These are phyloP conservation scores for Himalopsyche japonica DNA, from an alignment of 2,888 invertebrate genomes.

Conservation along the genomic window DNA sequence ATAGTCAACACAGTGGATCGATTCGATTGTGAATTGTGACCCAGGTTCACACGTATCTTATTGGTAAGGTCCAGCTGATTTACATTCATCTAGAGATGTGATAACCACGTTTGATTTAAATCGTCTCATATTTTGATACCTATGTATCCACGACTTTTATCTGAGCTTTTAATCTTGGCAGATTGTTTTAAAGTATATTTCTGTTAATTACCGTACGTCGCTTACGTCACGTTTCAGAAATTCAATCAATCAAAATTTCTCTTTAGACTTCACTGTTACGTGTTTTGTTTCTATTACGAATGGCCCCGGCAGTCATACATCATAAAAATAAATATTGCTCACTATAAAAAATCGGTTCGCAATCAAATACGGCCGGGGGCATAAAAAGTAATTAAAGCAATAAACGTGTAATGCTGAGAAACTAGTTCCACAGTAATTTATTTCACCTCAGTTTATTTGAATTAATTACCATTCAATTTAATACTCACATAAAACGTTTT, in stretches of 20 bases:
- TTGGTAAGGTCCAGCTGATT: too few species aligned
- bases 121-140: too few species aligned
- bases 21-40: too few species aligned
- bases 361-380: constrained; percentile 11
- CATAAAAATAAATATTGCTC: neutral
- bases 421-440: constrained; percentile 15
- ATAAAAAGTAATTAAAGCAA: constrained; percentile 27
- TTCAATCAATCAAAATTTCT: neutral
- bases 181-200: neutral
- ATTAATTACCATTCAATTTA: constrained; percentile 36
- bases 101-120: too few species aligned
- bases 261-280: neutral
- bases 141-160: neutral
- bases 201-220: neutral
- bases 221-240: neutral
- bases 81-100: too few species aligned
- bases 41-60: too few species aligned
- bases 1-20: too few species aligned
- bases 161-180: neutral
- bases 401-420: constrained; percentile 18
- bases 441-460: constrained; percentile 18
- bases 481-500: constrained; percentile 21
- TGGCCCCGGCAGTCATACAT: neutral
- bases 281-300: neutral
- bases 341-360: neutral